Percentiles rank a stretch among this genome's conserved stretches.
phyloP scores from a whole-genome alignment of 2,113 vertebrate genomes.

The Chroicocephalus ridibundus region DNA sequence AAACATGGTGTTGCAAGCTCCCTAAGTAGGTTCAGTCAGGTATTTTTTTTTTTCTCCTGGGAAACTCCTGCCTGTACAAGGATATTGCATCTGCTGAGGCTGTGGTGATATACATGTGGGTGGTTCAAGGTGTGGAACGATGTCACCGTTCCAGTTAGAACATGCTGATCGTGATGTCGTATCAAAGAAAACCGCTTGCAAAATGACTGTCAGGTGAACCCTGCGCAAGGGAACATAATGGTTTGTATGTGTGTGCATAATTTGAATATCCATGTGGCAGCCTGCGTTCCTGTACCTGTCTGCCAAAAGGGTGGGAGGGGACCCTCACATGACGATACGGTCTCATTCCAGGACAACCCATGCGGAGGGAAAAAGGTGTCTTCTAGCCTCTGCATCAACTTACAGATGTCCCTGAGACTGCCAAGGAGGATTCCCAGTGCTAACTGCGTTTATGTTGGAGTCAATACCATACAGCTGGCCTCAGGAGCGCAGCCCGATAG shows the following conservation, averaged over 20 bases:
- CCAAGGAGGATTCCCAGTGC: not conserved
- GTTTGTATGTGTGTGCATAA: not conserved
- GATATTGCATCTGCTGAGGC: not conserved
- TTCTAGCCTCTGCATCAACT: not conserved
- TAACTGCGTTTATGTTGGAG: not conserved
- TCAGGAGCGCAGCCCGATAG: not conserved
- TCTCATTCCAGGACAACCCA: not conserved
- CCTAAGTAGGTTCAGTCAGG: not conserved
- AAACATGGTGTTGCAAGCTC: not conserved
- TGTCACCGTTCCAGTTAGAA: constrained; percentile 44
- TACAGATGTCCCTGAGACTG: not conserved
- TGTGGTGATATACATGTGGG: constrained; percentile 40
- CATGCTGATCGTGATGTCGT: not conserved
- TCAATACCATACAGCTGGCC: not conserved
- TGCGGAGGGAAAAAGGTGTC: not conserved
- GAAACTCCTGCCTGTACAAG: not conserved
- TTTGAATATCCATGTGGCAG: not conserved
- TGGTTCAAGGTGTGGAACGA: constrained; percentile 57
- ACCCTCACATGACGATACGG: not conserved
- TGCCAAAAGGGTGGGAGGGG: not conserved
- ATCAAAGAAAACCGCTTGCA: constrained; percentile 39
- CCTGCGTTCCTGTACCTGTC: not conserved
- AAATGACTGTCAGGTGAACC: constrained; percentile 42
- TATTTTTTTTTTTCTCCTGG: not conserved
- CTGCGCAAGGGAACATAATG: not conserved